Conservation (phyloP, 2,113 vertebrate genomes). For the Aegotheles bennettii region DNA sequence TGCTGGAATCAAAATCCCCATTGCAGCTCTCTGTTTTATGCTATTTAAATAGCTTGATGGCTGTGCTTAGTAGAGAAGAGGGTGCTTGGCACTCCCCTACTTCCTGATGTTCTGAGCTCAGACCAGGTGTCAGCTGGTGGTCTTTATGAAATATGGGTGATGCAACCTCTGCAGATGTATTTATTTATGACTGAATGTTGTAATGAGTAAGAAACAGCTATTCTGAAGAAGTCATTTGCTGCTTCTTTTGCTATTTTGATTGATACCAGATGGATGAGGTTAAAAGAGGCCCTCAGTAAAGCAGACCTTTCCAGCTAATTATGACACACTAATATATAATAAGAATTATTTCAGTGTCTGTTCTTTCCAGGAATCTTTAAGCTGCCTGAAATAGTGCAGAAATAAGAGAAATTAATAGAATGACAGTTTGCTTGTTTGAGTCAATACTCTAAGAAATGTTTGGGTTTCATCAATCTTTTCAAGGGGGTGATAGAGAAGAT, state of each 20-base stretch:
- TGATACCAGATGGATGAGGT: background rate
- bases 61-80: background rate
- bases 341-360: slow-evolving; percentile 26
- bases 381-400: background rate
- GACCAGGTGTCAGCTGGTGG: background rate
- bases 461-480: background rate
- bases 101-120: background rate
- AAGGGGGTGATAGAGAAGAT: background rate
- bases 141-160: background rate
- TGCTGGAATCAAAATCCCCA: background rate
- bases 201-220: background rate
- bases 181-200: background rate
- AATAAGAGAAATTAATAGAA: slow-evolving; percentile 21
- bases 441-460: background rate
- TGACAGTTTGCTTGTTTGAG: background rate
- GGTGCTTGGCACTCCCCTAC: background rate
- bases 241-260: background rate
- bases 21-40: background rate
- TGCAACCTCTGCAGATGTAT: rapidly evolving
- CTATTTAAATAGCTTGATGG: background rate
- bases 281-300: background rate
- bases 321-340: background rate
- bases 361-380: slow-evolving; percentile 55
- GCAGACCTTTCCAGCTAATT: slow-evolving; percentile 21
- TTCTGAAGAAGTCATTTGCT: background rate